Percentiles rank a stretch among this genome's conserved stretches.
Conservation (phyloP, 2,888 invertebrate genomes). For the Synanthedon myopaeformis region DNA sequence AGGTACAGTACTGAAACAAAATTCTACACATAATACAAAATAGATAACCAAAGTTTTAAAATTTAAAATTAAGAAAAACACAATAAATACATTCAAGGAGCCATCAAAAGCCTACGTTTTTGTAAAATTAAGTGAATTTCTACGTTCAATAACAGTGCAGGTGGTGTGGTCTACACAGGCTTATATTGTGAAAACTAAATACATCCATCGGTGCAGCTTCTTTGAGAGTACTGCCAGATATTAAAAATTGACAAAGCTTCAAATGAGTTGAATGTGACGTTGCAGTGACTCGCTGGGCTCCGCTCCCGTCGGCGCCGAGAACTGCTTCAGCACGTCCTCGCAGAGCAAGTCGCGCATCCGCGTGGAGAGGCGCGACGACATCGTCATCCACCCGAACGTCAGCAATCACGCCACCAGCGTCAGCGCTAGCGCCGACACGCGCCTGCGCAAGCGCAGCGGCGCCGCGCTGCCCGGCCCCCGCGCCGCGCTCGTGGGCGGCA, state of each 20-base stretch:
- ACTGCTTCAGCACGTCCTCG: slow-evolving; percentile 80
- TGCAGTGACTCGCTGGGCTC: slow-evolving; percentile 65
- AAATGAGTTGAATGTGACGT: not conserved
- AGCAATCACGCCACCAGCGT: slow-evolving; percentile 52
- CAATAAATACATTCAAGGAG: too few species aligned
- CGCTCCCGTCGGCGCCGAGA: slow-evolving; percentile 58
- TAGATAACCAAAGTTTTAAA: too few species aligned
- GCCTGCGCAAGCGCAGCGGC: slow-evolving; percentile 45
- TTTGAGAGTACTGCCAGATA: too few species aligned
- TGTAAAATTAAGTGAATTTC: too few species aligned
- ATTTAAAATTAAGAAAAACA: too few species aligned
- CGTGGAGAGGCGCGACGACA: slow-evolving; percentile 80
- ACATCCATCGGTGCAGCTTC: too few species aligned
- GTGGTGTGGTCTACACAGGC: too few species aligned
- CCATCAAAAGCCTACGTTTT: too few species aligned
- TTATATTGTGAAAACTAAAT: too few species aligned
- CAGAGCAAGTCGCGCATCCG: slow-evolving; percentile 84
- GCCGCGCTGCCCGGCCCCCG: slow-evolving; percentile 36
- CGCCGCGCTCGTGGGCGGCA: slow-evolving; percentile 25
- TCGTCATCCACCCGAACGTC: slow-evolving; percentile 69
- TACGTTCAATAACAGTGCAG: too few species aligned
- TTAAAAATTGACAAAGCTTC: not conserved
- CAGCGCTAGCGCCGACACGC: slow-evolving; percentile 41
- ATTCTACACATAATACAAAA: too few species aligned
- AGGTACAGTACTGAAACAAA: too few species aligned